A percentile compares a stretch with the other conserved stretches of the same genome.
Evolutionary conservation across 2,797 vertebrate genomes (phyloP).

Genomic region (Alcedo quadribrachys): DNA sequence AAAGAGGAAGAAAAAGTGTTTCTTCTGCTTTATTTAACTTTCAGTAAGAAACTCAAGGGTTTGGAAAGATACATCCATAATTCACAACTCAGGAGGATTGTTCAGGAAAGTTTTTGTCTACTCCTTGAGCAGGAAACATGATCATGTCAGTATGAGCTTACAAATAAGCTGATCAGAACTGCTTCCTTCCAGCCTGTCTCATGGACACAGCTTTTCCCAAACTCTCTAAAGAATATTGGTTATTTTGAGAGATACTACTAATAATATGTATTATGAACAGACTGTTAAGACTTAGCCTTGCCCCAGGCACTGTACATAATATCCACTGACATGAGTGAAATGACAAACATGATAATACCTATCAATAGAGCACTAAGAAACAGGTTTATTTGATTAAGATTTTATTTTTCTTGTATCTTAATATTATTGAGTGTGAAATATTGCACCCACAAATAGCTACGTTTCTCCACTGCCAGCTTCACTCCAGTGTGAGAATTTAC

Average conservation of each 20-base stretch:
- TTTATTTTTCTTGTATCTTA: neutral
- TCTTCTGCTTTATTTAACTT: slow-evolving; percentile 54
- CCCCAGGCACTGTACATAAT: neutral
- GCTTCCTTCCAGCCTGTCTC: neutral
- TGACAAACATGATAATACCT: neutral
- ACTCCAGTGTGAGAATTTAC: neutral
- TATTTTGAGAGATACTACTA: neutral
- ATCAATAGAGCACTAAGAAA: neutral
- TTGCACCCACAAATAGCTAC: neutral
- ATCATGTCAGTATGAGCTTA: neutral
- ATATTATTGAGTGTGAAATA: neutral
- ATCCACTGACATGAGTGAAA: neutral
- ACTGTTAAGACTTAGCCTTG: neutral
- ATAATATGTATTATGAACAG: neutral
- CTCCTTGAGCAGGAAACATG: neutral
- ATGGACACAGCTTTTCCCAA: neutral
- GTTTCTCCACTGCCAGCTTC: neutral
- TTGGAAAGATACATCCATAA: slow-evolving; percentile 34
- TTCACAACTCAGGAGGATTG: slow-evolving; percentile 31
- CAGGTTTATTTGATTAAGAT: neutral
- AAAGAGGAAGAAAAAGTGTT: neutral
- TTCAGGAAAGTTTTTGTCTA: neutral
- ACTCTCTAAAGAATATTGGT: neutral
- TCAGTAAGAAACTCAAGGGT: neutral
- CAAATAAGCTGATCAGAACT: neutral